phyloP scores from a whole-genome alignment of 1,140 invertebrate genomes.

The Drosophila sp. region DNA sequence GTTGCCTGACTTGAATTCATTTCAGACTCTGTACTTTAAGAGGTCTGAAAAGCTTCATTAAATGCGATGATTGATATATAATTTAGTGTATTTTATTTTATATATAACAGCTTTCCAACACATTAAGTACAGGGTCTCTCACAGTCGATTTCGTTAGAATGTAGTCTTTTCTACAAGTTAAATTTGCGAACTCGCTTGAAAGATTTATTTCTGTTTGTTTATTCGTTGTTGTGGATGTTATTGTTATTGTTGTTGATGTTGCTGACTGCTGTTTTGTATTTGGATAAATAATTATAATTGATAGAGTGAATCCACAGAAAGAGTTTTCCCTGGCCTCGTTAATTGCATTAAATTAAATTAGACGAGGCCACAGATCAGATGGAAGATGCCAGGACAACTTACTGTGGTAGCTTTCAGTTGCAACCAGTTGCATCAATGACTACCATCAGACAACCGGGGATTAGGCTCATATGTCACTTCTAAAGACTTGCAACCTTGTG shows the following conservation, averaged over 20 bases:
- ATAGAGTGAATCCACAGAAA: slow-evolving; percentile 28
- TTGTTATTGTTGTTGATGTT: too few species aligned
- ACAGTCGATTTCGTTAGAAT: too few species aligned
- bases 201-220: slow-evolving; percentile 48
- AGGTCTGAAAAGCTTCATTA: too few species aligned
- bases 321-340: slow-evolving; percentile 19
- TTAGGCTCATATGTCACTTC: slow-evolving; percentile 29
- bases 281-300: slow-evolving; percentile 46
- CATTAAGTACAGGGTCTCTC: too few species aligned
- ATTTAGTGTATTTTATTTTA: too few species aligned
- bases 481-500: slow-evolving; percentile 41
- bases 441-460: not conserved
- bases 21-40: not conserved
- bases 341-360: slow-evolving; percentile 56
- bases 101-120: too few species aligned
- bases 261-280: too few species aligned
- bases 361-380: slow-evolving; percentile 27
- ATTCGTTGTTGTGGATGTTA: slow-evolving; percentile 8
- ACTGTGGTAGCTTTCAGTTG: not conserved
- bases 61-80: too few species aligned
- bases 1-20: not conserved
- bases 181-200: slow-evolving; percentile 45
- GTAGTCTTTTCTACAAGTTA: not conserved
- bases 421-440: slow-evolving; percentile 10
- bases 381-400: slow-evolving; percentile 14